These are phyloP conservation scores for Cyanoderma ruficeps DNA, from an alignment of 2,113 vertebrate genomes.

Conservation along the genomic window DNA sequence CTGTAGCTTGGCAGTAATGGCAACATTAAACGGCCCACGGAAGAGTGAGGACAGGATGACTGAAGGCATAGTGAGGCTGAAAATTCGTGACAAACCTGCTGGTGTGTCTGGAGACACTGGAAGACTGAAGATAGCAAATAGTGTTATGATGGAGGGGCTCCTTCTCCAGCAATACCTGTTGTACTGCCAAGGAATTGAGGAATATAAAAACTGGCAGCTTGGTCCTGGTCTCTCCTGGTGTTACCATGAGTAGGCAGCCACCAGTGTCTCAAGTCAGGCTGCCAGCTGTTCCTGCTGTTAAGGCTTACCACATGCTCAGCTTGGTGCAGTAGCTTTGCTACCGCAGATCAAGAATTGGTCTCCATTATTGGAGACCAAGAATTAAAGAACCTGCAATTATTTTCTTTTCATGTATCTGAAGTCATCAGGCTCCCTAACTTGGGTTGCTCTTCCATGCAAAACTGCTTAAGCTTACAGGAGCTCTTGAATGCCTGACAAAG, in stretches of 20 bases:
- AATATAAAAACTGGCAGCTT: not conserved
- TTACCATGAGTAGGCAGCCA: not conserved
- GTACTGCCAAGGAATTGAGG: not conserved
- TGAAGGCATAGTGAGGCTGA: not conserved
- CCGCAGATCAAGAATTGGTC: too few relatives aligned
- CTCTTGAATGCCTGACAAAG: not conserved
- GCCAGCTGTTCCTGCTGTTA: not conserved
- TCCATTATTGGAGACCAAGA: not conserved
- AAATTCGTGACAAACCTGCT: not conserved
- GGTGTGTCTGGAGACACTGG: not conserved
- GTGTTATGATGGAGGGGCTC: not conserved
- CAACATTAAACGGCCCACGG: accelerated
- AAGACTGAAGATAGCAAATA: not conserved
- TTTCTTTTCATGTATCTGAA: not conserved
- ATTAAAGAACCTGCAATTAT: not conserved
- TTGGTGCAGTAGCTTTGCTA: not conserved
- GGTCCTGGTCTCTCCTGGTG: not conserved
- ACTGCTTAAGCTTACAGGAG: not conserved
- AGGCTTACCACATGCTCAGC: not conserved
- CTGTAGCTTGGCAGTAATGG: not conserved
- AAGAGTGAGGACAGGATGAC: not conserved
- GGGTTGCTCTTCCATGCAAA: not conserved
- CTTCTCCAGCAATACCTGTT: not conserved
- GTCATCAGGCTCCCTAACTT: not conserved
- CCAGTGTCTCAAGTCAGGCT: not conserved